Percentiles rank a stretch among this genome's conserved stretches.
Conservation (phyloP, 2,113 vertebrate genomes). For the Corydoras sp. region DNA sequence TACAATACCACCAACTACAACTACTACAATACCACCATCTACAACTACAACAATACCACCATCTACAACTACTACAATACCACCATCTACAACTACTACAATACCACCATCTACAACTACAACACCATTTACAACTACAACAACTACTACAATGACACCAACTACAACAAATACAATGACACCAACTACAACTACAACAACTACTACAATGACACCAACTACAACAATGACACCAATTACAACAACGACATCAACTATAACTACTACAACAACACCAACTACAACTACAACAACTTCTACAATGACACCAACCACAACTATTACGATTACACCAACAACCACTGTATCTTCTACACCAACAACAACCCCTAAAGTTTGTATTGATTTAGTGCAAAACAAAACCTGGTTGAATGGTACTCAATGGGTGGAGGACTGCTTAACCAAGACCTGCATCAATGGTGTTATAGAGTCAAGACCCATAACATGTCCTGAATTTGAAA, state of each 20-base stretch:
- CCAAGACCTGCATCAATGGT: too few relatives aligned
- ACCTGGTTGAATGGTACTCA: too few relatives aligned
- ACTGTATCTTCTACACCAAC: background rate
- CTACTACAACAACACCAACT: too few relatives aligned
- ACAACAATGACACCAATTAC: conserved; percentile 3
- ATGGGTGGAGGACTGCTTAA: too few relatives aligned
- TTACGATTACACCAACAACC: background rate
- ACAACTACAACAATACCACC: background rate
- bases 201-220: conserved; percentile 8
- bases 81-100: background rate
- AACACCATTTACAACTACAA: background rate
- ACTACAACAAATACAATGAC: background rate
- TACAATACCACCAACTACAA: background rate
- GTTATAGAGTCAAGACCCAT: too few relatives aligned
- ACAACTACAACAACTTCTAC: too few relatives aligned
- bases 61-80: background rate
- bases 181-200: background rate
- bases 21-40: conserved; percentile 5
- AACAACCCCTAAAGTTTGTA: background rate
- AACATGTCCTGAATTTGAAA: too few relatives aligned
- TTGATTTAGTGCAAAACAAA: too few relatives aligned
- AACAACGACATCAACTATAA: background rate
- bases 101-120: background rate
- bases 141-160: background rate
- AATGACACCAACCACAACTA: too few relatives aligned